Base-by-base conservation (phyloP, 2,113 vertebrate genomes). In the Indicator indicator region DNA sequence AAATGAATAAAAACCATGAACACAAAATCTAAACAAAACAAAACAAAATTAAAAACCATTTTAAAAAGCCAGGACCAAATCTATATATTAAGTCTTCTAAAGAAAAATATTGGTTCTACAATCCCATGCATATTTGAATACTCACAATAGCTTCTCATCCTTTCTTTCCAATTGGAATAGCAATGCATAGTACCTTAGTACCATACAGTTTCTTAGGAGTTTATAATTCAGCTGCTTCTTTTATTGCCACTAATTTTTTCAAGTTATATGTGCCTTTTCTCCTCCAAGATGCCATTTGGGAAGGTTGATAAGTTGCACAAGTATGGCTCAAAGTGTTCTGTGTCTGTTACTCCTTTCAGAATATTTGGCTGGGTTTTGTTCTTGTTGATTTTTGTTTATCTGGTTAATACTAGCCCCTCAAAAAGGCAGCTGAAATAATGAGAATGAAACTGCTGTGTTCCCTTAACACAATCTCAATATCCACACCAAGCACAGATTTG, bases 351-450 rank as follows among this genome's bases (percentile, higher is more conserved):
- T 56, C 2, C 5, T 38, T 28, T 28, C 27, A 26, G n/a, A 75
- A 55, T 27, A 55, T 48, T 21, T 38, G 9, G 7, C 10, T 70
- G 12, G 1, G 27, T 65, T 62, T 24, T 46, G 1, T 7, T 77
- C 15, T n/a, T 12, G 2, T 59, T 30, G 14, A 0, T 1, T 5
- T 30, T 16, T 42, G 4, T 60, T 78, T 74, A 9, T 38, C 5
- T 16, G 4, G 12, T 86, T 64, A 55, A 55, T 27, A 18, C 9
- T 16, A 62, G 6, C 19, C 19, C 16, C 19, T 20, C 21, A 71
- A 63, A 82, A 9, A 26, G 12, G 9, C 3, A 60, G 16, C 3
- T 56, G 33, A 33, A 77, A 27, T 36, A 7, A 13, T 64, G 60
- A 56, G 24, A 40, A 30, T 24, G 44, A 58, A 83, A 54, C 28